phyloP scores from a whole-genome alignment of 2,888 invertebrate genomes.

The Exocentrus adspersus region DNA sequence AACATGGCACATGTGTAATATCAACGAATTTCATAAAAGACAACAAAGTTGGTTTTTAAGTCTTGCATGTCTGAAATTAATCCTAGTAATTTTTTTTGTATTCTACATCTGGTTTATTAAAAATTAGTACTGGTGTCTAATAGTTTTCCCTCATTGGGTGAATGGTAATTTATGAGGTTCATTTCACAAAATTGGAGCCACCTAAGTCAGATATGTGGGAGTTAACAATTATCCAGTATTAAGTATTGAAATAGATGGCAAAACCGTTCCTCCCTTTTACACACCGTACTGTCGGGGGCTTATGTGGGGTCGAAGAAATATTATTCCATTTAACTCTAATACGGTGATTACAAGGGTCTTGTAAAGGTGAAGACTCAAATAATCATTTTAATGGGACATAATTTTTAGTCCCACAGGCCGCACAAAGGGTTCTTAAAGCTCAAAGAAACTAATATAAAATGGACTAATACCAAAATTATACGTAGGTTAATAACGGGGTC shows the following conservation, averaged over 20 bases:
- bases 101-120: no score
- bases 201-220: no score
- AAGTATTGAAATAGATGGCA: background rate
- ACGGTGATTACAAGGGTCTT: constrained; percentile 13
- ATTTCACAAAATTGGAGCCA: no score
- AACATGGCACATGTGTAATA: no score
- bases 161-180: no score
- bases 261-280: background rate
- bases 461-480: background rate
- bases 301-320: background rate
- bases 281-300: background rate
- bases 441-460: constrained; percentile 1
- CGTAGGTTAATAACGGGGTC: background rate
- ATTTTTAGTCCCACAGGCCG: constrained; percentile 1
- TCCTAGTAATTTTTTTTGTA: no score
- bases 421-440: background rate
- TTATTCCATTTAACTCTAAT: constrained; percentile 1
- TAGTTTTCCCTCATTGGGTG: no score
- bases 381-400: background rate
- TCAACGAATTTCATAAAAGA: no score
- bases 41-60: no score
- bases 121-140: no score
- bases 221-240: no score
- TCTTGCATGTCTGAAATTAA: no score
- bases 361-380: background rate